Conservation (phyloP, 2,888 invertebrate species). For the Hemistola chrysoprasaria region DNA sequence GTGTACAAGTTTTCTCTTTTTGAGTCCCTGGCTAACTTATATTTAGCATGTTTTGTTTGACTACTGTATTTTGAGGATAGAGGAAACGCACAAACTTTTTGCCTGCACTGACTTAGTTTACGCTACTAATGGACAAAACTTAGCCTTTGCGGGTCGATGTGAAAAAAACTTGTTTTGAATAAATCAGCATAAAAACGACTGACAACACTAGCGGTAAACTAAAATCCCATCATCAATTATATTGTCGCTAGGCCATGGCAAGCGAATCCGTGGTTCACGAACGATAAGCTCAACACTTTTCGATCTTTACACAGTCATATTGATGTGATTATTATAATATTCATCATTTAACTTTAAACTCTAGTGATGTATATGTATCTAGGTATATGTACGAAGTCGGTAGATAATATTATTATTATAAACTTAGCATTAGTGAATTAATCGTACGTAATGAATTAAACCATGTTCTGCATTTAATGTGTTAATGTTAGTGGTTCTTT, state of each 20-base stretch:
- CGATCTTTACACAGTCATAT: conserved; percentile 46
- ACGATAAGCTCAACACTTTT: conserved; percentile 22
- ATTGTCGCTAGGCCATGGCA: conserved; percentile 3
- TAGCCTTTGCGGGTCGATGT: conserved; percentile 3
- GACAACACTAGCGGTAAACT: conserved; percentile 20
- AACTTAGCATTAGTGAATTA: conserved; percentile 54
- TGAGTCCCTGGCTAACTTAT: not conserved
- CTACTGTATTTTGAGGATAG: conserved; percentile 14
- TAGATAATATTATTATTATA: conserved; percentile 41
- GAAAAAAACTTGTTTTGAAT: conserved; percentile 2
- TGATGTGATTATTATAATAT: conserved; percentile 65
- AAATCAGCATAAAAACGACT: conserved; percentile 9
- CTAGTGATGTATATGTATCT: conserved; percentile 57
- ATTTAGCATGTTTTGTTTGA: conserved; percentile 14
- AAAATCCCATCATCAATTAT: not conserved
- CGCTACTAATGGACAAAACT: not conserved
- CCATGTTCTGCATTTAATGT: conserved; percentile 70
- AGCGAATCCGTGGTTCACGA: conserved; percentile 4
- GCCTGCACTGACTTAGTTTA: not conserved
- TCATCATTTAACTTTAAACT: conserved; percentile 56
- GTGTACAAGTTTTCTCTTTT: not conserved
- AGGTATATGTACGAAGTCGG: conserved; percentile 52
- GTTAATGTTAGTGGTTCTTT: conserved; percentile 47
- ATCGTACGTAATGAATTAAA: conserved; percentile 38
- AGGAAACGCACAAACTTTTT: not conserved